phyloP scores from a whole-genome alignment of 2,797 vertebrate genomes.

The Hippoglossus hippoglossus region DNA sequence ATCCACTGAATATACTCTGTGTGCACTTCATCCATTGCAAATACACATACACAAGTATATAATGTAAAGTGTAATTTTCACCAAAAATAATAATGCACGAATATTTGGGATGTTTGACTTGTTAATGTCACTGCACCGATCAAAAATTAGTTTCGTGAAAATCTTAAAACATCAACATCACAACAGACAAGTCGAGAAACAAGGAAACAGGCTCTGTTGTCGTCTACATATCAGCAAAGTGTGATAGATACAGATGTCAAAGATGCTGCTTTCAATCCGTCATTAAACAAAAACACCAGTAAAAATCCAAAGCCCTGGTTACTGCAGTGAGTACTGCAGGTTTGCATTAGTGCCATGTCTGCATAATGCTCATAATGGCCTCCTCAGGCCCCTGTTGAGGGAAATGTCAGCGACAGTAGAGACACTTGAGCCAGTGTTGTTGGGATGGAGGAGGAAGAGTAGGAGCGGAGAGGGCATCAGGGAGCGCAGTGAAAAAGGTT shows the following conservation, averaged over 20 bases:
- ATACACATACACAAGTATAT: neutral
- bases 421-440: conserved; percentile 64
- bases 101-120: neutral
- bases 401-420: conserved; percentile 45
- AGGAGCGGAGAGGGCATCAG: conserved; percentile 43
- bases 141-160: neutral
- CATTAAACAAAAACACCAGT: neutral
- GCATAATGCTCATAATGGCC: conserved; percentile 25
- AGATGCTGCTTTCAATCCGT: neutral
- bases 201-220: neutral
- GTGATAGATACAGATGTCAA: neutral
- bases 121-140: neutral
- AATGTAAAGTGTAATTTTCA: neutral
- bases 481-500: conserved; percentile 83
- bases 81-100: too few relatives aligned
- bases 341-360: conserved; percentile 9
- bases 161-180: neutral
- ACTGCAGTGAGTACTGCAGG: conserved; percentile 11
- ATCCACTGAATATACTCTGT: conserved; percentile 30
- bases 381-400: conserved; percentile 44
- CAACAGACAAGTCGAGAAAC: neutral
- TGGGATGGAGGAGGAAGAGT: conserved; percentile 53
- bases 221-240: neutral
- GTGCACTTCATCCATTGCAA: neutral
- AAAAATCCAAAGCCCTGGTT: conserved; percentile 8